Percentiles rank a stretch among this genome's conserved stretches.
Conservation (phyloP, 92 coral and sea anemone genomes). For the Umimayanthus kanabou region DNA sequence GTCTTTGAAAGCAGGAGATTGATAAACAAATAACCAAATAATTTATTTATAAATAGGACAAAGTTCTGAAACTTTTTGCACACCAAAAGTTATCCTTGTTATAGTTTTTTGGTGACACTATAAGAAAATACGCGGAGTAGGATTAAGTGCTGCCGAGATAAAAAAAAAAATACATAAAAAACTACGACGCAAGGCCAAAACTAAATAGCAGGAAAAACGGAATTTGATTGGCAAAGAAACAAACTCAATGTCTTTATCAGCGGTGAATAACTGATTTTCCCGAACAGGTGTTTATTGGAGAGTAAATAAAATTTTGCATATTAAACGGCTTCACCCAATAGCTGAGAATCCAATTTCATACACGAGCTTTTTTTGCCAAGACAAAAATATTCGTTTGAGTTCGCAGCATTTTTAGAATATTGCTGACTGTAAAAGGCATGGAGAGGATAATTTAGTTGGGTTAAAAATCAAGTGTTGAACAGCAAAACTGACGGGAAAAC, state of each 20-base stretch:
- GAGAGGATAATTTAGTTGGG: neutral
- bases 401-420: neutral
- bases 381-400: neutral
- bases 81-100: neutral
- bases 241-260: conserved; percentile 26
- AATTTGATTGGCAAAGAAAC: conserved; percentile 33
- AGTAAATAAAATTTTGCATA: conserved; percentile 38
- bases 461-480: neutral
- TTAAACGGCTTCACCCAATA: conserved; percentile 18
- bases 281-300: conserved; percentile 41
- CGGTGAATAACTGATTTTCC: conserved; percentile 31
- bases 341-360: conserved; percentile 21
- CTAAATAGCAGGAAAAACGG: conserved; percentile 2
- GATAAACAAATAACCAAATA: too few relatives aligned
- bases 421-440: conserved; percentile 8
- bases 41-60: too few relatives aligned
- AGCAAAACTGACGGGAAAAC: neutral
- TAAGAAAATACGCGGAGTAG: neutral
- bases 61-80: too few relatives aligned
- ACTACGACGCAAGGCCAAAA: neutral
- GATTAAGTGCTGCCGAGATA: neutral
- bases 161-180: neutral
- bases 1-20: too few relatives aligned
- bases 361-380: neutral
- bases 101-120: too few relatives aligned